phyloP scores from a whole-genome alignment of 2,113 vertebrate genomes.

The Lampris incognitus region DNA sequence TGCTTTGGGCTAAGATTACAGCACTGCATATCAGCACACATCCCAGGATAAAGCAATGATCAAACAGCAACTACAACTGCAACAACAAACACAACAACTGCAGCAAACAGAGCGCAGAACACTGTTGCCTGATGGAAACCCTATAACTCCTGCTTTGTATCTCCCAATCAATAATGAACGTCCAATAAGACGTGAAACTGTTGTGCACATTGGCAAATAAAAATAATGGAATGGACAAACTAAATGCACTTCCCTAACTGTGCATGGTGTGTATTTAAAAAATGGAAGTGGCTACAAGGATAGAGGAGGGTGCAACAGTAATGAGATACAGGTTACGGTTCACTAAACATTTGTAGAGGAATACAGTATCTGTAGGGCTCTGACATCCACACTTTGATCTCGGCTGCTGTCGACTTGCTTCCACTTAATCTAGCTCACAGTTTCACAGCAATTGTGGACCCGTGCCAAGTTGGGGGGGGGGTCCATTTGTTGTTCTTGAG shows the following conservation, averaged over 20 bases:
- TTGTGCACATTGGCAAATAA: not conserved
- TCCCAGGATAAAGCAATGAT: constrained; percentile 12
- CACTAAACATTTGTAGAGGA: constrained; percentile 76
- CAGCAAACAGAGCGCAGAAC: not conserved
- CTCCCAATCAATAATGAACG: not conserved
- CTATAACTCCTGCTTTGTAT: not conserved
- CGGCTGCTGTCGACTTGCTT: constrained; percentile 68
- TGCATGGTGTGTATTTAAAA: constrained; percentile 34
- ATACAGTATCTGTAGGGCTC: constrained; percentile 75
- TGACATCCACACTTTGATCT: constrained; percentile 74
- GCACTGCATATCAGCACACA: constrained; percentile 23
- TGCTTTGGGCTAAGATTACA: constrained; percentile 32
- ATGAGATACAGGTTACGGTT: constrained; percentile 71
- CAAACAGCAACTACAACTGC: constrained; percentile 4
- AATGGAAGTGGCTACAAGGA: constrained; percentile 43
- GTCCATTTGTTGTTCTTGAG: too few species aligned
- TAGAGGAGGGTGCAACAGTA: constrained; percentile 58
- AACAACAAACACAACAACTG: not conserved
- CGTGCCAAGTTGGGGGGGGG: constrained; percentile 32
- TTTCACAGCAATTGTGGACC: constrained; percentile 51
- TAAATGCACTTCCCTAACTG: constrained; percentile 11
- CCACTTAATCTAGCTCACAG: constrained; percentile 63
- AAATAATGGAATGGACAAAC: not conserved
- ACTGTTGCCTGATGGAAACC: not conserved
- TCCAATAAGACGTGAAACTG: not conserved